A percentile compares a stretch with the other conserved stretches of the same genome.
phyloP scores from a whole-genome alignment of 2,113 vertebrate genomes.

The Tamias sibiricus region DNA sequence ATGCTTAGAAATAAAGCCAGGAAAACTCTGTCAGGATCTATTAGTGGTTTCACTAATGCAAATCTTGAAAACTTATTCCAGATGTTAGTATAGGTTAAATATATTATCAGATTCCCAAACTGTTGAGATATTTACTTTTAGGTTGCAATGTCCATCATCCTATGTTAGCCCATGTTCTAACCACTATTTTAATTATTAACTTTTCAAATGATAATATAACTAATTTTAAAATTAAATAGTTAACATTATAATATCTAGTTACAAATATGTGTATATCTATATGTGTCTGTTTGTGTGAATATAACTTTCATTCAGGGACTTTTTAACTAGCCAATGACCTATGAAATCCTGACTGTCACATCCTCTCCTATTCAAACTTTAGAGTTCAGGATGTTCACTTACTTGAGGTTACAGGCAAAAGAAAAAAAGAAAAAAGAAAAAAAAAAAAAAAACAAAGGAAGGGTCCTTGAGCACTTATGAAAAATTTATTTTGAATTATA shows the following conservation, averaged over 20 bases:
- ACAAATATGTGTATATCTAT: too few species aligned
- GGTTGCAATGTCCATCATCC: not conserved
- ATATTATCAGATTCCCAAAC: conserved; percentile 39
- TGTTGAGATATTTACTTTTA: conserved; percentile 40
- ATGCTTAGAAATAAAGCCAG: conserved; percentile 56
- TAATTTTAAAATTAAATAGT: conserved; percentile 38
- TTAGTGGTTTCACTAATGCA: conserved; percentile 53
- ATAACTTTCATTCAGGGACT: not conserved
- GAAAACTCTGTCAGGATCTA: conserved; percentile 60
- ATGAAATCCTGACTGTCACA: not conserved
- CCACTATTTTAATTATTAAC: not conserved
- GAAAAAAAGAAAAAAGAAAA: too few species aligned
- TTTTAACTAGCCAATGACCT: not conserved
- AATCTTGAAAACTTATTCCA: conserved; percentile 69
- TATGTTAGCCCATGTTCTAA: not conserved
- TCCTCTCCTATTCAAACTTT: not conserved
- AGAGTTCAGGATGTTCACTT: not conserved
- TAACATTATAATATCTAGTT: not conserved
- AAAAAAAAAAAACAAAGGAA: too few species aligned
- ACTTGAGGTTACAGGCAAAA: not conserved
- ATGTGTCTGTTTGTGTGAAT: not conserved
- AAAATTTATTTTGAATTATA: conserved; percentile 58
- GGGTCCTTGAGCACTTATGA: not conserved
- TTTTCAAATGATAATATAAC: conserved; percentile 22
- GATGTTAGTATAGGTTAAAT: conserved; percentile 58